phyloP scores from a whole-genome alignment of 1,140 invertebrate species.

The Drosophila burlai region DNA sequence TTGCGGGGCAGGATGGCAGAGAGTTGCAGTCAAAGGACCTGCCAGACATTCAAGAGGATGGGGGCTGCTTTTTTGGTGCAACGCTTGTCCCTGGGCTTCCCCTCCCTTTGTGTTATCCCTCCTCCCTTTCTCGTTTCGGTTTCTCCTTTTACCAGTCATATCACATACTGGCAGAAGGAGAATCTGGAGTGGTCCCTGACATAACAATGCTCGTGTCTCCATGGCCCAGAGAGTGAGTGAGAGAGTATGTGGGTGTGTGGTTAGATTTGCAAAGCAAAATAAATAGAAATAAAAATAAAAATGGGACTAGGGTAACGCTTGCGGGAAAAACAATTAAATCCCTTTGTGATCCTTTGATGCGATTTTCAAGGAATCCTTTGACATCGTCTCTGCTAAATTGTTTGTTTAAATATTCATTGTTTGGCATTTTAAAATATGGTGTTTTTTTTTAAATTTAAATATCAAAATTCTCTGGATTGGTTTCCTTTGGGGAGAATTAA shows the following conservation, averaged over 20 bases:
- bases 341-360: constrained; percentile 38
- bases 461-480: neutral
- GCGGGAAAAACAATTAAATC: constrained; percentile 44
- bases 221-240: neutral
- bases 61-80: constrained; percentile 13
- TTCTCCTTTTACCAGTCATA: constrained; percentile 32
- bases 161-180: constrained; percentile 23
- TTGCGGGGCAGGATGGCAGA: constrained; percentile 8
- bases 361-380: constrained; percentile 30
- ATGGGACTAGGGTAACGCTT: constrained; percentile 3
- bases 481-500: neutral
- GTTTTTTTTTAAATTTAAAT: neutral
- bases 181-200: constrained; percentile 34
- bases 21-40: constrained; percentile 21
- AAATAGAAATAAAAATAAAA: constrained; percentile 31
- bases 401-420: constrained; percentile 1
- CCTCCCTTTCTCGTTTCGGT: neutral
- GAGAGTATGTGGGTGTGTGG: constrained; percentile 25
- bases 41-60: constrained; percentile 16
- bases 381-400: constrained; percentile 1
- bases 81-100: constrained; percentile 17
- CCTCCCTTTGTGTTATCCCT: neutral
- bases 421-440: neutral
- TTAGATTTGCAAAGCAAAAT: constrained; percentile 40
- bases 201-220: constrained; percentile 46